phyloP scores from a whole-genome alignment of 2,113 vertebrate genomes.

The Neolamprologus variostigma region DNA sequence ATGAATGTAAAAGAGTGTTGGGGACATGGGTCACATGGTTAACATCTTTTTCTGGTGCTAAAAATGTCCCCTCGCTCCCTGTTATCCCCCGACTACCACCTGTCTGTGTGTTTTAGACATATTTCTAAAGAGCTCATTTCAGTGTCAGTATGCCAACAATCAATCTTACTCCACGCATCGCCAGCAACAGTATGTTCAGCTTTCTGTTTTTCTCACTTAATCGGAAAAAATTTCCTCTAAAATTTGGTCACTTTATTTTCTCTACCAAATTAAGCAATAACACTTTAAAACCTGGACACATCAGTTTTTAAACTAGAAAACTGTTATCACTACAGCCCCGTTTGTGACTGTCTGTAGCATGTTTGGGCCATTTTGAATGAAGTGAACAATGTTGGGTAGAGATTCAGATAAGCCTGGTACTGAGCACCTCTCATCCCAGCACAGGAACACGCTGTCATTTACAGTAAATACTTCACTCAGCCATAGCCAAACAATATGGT shows the following conservation, averaged over 20 bases:
- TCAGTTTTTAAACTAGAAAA: not conserved
- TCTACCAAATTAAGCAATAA: not conserved
- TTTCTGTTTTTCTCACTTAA: not conserved
- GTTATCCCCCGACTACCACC: not conserved
- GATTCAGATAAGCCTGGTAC: not conserved
- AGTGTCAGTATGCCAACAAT: not conserved
- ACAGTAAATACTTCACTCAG: not conserved
- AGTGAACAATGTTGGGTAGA: not conserved
- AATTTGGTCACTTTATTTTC: not conserved
- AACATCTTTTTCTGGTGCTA: conserved; percentile 15
- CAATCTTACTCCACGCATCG: not conserved
- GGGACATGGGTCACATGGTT: conserved; percentile 27
- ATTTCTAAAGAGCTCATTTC: not conserved
- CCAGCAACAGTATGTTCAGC: not conserved
- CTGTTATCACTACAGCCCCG: not conserved
- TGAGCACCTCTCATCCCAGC: not conserved
- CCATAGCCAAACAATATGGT: not conserved
- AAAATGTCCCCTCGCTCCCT: not conserved
- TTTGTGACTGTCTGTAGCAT: not conserved
- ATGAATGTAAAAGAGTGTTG: conserved; percentile 46
- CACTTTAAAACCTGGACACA: not conserved
- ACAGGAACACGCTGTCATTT: not conserved
- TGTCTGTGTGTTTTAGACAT: not conserved
- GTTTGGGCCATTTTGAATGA: not conserved
- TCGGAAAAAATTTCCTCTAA: not conserved